These are phyloP conservation scores for Aplysina aerophoba DNA, from an alignment of 37 sponge, comb jelly and placozoan genomes.

Conservation along the genomic window DNA sequence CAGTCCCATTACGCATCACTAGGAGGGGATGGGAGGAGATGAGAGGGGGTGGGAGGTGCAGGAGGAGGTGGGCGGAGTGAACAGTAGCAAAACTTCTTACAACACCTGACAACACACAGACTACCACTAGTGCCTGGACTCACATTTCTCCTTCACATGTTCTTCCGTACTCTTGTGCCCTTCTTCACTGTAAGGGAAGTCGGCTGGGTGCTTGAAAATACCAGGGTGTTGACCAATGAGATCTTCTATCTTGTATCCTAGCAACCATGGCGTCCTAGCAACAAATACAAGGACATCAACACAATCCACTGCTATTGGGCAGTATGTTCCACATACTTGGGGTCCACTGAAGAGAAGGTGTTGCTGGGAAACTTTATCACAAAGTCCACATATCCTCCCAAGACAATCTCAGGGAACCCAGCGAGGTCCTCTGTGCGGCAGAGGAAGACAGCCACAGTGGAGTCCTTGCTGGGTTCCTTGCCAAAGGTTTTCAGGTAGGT, in stretches of 20 bases:
- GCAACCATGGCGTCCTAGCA: constrained; percentile 20
- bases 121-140: no score
- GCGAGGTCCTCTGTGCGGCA: constrained; percentile 13
- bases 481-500: background rate
- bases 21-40: background rate
- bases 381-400: constrained; percentile 5
- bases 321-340: background rate
- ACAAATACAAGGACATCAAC: background rate
- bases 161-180: no score
- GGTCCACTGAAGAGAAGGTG: constrained; percentile 1
- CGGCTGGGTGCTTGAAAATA: background rate
- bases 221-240: constrained; percentile 3
- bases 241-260: constrained; percentile 28
- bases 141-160: no score
- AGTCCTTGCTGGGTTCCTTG: background rate
- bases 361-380: background rate
- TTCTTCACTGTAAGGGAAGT: background rate
- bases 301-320: background rate
- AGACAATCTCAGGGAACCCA: constrained; percentile 21
- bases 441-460: background rate
- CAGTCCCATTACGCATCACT: background rate
- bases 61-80: no score
- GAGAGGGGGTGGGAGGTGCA: no score
- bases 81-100: no score
- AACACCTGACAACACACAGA: no score